Percentiles rank a stretch among this genome's conserved stretches.
Conservation (phyloP, 1,140 invertebrate genomes). For the Panagrolaimus sp. region DNA sequence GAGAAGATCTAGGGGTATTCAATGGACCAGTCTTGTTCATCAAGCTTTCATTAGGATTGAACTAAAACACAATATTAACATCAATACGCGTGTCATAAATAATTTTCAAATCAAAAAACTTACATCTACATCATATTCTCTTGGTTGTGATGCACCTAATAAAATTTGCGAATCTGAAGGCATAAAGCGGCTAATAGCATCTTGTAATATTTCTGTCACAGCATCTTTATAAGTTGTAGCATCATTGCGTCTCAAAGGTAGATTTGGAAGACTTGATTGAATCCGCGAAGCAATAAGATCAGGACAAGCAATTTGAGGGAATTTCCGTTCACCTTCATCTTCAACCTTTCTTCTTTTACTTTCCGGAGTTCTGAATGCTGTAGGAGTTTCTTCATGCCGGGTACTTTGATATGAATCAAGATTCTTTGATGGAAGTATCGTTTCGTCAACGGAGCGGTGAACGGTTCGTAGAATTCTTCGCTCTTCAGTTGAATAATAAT, state of each 20-base stretch:
- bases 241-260: not conserved
- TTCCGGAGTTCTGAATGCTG: not conserved
- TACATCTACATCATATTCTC: too few relatives aligned
- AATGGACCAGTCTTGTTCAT: too few relatives aligned
- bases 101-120: too few relatives aligned
- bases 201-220: not conserved
- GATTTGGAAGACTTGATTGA: not conserved
- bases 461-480: too few relatives aligned
- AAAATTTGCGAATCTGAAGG: too few relatives aligned
- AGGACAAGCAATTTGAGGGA: not conserved
- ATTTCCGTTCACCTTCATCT: slow-evolving; percentile 6
- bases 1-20: too few relatives aligned
- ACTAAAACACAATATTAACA: too few relatives aligned
- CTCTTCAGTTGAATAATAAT: too few relatives aligned
- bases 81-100: too few relatives aligned
- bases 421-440: not conserved
- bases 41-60: too few relatives aligned
- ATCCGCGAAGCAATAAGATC: not conserved
- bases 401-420: not conserved
- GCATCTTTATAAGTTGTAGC: not conserved
- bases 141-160: too few relatives aligned
- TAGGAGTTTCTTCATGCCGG: not conserved
- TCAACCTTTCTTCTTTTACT: not conserved
- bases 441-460: not conserved
- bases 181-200: not conserved